Evolutionary conservation across 2,797 vertebrate species (phyloP).

Genomic region (Pseudochromis fuscus): DNA sequence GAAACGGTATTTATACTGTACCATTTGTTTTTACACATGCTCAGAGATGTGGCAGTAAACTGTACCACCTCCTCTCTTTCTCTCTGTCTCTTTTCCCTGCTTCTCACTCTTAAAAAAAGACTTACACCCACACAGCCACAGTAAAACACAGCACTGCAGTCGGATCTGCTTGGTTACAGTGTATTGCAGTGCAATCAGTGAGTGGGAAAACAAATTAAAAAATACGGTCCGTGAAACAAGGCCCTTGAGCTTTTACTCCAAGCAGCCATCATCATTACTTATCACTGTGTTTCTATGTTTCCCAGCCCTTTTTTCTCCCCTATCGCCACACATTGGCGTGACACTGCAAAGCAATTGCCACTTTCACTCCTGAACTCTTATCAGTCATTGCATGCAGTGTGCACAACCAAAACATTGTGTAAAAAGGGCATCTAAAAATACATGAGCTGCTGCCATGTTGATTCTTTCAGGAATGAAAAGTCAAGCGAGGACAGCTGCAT

Average conservation of each 20-base stretch:
- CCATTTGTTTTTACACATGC: conserved; percentile 66
- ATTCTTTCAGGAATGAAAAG: conserved; percentile 68
- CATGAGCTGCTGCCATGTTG: conserved; percentile 69
- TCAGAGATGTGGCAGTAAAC: conserved; percentile 62
- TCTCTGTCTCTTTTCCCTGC: conserved; percentile 53
- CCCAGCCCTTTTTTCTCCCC: conserved; percentile 3
- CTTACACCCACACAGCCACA: conserved; percentile 76
- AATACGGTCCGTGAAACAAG: conserved; percentile 65
- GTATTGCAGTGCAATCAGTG: conserved; percentile 70
- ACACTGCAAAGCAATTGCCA: conserved; percentile 42
- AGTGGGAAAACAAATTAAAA: conserved; percentile 69
- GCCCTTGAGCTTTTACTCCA: conserved; percentile 60
- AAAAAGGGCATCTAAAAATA: conserved; percentile 80
- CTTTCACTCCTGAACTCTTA: conserved; percentile 40
- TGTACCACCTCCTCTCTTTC: conserved; percentile 58
- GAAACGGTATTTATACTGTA: conserved; percentile 36
- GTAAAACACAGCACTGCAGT: conserved; percentile 73
- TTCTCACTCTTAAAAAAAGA: conserved; percentile 73
- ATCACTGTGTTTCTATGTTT: conserved; percentile 48
- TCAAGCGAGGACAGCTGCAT: conserved; percentile 67
- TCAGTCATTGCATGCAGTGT: conserved; percentile 50
- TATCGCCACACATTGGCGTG: conserved; percentile 27
- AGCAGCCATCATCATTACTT: conserved; percentile 54
- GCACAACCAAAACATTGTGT: conserved; percentile 48
- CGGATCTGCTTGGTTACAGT: conserved; percentile 70